A percentile compares a stretch with the other conserved stretches of the same genome.
phyloP scores from a whole-genome alignment of 2,113 vertebrate genomes.

The Ia io region DNA sequence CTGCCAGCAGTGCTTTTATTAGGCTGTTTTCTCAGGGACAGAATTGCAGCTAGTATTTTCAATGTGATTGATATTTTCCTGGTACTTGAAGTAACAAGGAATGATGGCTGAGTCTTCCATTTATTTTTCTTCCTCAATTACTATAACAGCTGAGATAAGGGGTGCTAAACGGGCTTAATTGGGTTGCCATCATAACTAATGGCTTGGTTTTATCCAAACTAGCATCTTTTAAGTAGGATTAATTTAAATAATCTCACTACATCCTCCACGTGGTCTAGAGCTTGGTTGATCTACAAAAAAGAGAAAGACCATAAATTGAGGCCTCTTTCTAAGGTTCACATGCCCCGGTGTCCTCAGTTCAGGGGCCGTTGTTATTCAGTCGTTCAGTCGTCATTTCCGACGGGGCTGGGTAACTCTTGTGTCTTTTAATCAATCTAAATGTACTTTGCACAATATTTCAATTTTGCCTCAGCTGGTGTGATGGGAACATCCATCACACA shows the following conservation, averaged over 20 bases:
- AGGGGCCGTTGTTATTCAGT: background rate
- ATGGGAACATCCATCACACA: background rate
- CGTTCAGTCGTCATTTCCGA: background rate
- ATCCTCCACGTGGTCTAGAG: constrained; percentile 22
- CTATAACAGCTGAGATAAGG: constrained; percentile 80
- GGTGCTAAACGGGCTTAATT: constrained; percentile 80
- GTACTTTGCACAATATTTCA: constrained; percentile 35
- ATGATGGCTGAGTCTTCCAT: constrained; percentile 73
- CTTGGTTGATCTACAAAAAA: constrained; percentile 63
- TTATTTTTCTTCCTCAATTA: constrained; percentile 81
- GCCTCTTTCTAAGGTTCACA: background rate
- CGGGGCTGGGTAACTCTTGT: background rate
- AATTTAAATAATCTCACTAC: constrained; percentile 76
- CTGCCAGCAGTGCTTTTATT: background rate
- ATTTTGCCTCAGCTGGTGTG: background rate
- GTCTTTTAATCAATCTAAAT: background rate
- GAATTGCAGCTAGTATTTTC: constrained; percentile 80
- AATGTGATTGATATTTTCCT: constrained; percentile 78
- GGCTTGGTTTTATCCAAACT: constrained; percentile 78
- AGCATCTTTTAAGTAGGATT: constrained; percentile 78
- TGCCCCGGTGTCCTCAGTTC: fast-evolving
- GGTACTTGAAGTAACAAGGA: constrained; percentile 73
- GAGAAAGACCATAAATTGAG: background rate
- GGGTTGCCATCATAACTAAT: constrained; percentile 82
- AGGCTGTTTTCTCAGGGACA: constrained; percentile 58